A percentile compares a stretch with the other conserved stretches of the same genome.
These are phyloP conservation scores for Cynopterus brachyotis DNA, from an alignment of 2,113 vertebrate genomes.

Conservation along the genomic window DNA sequence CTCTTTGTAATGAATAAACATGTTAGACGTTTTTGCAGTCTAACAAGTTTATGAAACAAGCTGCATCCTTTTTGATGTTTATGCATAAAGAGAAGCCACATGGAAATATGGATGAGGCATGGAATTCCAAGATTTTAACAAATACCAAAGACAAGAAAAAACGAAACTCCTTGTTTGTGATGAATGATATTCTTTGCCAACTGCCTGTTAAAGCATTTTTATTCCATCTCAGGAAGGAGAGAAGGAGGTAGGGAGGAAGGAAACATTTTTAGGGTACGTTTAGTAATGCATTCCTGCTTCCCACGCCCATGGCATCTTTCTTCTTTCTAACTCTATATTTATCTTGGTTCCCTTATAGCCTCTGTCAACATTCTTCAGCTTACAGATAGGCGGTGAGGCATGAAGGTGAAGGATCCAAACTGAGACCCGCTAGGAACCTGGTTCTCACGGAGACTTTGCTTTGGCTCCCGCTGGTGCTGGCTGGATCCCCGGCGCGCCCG, in stretches of 20 bases:
- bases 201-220: neutral
- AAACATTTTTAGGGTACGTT: neutral
- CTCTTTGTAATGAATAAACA: neutral
- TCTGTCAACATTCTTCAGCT: neutral
- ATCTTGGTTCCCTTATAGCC: neutral
- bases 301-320: neutral
- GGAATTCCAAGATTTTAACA: constrained; percentile 8
- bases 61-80: constrained; percentile 6
- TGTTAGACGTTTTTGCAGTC: neutral
- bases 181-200: neutral
- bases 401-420: neutral
- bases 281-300: neutral
- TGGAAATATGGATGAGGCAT: neutral
- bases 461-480: neutral
- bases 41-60: neutral
- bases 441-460: neutral
- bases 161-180: neutral
- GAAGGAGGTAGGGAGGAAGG: neutral
- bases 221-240: neutral
- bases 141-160: neutral
- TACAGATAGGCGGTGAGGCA: neutral
- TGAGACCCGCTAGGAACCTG: neutral
- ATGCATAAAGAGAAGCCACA: neutral
- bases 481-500: neutral
- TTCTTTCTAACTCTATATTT: neutral